These are phyloP conservation scores for Stichopus horrens DNA, from an alignment of 53 echinoderm and acorn worm genomes.

Conservation along the genomic window DNA sequence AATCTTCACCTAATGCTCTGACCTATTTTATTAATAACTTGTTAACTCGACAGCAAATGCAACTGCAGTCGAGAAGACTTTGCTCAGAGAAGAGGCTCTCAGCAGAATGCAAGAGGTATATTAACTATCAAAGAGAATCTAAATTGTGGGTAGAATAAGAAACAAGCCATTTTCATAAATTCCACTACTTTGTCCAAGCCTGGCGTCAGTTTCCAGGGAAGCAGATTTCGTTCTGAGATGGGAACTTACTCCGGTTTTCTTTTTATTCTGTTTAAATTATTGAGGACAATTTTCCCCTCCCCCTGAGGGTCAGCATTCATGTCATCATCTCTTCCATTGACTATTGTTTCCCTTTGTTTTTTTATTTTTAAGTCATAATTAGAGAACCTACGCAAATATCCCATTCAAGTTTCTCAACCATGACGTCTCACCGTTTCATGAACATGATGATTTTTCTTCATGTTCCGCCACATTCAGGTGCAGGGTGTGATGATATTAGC, in stretches of 20 bases:
- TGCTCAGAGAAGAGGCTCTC: not conserved
- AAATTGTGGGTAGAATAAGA: too few relatives aligned
- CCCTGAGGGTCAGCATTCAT: too few relatives aligned
- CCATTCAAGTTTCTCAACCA: not conserved
- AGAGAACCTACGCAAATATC: not conserved
- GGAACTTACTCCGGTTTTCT: too few relatives aligned
- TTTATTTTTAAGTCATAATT: not conserved
- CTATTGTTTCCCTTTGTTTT: not conserved
- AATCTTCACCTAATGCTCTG: too few relatives aligned
- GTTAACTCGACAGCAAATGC: not conserved
- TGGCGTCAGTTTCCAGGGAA: too few relatives aligned
- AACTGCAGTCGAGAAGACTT: not conserved
- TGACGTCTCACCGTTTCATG: not conserved
- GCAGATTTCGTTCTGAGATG: too few relatives aligned
- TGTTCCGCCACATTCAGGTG: constrained; percentile 32
- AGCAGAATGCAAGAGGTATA: constrained; percentile 2
- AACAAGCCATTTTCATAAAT: too few relatives aligned
- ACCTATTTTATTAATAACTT: not conserved
- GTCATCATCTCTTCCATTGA: too few relatives aligned
- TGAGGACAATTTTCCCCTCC: too few relatives aligned
- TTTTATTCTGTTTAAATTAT: too few relatives aligned
- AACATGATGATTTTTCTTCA: not conserved
- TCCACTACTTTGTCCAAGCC: too few relatives aligned
- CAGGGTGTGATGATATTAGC: constrained; percentile 71
- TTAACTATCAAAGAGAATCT: not conserved